Evolutionary conservation across 2,797 vertebrate genomes (phyloP).

Genomic region (Lacerta bilineata): DNA sequence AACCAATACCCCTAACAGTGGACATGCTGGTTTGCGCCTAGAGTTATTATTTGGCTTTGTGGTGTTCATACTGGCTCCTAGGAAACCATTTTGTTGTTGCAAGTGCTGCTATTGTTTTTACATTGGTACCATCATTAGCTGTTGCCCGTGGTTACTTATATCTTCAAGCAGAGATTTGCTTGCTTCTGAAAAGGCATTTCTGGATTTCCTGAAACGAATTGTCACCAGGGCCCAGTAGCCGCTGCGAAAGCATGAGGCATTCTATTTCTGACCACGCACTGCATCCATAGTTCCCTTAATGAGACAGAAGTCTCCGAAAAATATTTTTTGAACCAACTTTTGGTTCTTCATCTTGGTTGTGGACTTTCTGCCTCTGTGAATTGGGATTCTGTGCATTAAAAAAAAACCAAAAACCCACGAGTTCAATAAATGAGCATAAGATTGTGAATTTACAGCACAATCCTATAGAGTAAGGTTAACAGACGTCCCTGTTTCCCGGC

Average conservation of each 20-base stretch:
- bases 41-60: slow-evolving; percentile 18
- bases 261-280: slow-evolving; percentile 5
- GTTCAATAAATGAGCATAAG: background rate
- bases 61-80: slow-evolving; percentile 10
- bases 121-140: slow-evolving; percentile 32
- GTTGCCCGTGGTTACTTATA: slow-evolving; percentile 40
- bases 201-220: slow-evolving; percentile 29
- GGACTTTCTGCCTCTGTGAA: slow-evolving; percentile 1
- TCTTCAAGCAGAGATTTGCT: slow-evolving; percentile 29
- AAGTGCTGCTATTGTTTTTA: slow-evolving; percentile 26
- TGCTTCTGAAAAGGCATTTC: slow-evolving; percentile 38
- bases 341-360: background rate
- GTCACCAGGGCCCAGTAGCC: background rate
- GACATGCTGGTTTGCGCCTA: background rate
- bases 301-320: background rate
- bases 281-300: slow-evolving; percentile 5
- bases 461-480: background rate
- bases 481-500: too few relatives aligned
- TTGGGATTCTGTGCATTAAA: background rate
- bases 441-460: background rate
- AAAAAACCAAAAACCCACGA: background rate
- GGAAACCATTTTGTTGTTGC: slow-evolving; percentile 29
- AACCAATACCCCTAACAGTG: background rate
- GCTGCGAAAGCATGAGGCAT: background rate
- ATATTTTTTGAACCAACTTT: background rate